These are phyloP conservation scores for Eulemur macaco DNA, from an alignment of 2,113 vertebrate genomes.

Conservation along the genomic window DNA sequence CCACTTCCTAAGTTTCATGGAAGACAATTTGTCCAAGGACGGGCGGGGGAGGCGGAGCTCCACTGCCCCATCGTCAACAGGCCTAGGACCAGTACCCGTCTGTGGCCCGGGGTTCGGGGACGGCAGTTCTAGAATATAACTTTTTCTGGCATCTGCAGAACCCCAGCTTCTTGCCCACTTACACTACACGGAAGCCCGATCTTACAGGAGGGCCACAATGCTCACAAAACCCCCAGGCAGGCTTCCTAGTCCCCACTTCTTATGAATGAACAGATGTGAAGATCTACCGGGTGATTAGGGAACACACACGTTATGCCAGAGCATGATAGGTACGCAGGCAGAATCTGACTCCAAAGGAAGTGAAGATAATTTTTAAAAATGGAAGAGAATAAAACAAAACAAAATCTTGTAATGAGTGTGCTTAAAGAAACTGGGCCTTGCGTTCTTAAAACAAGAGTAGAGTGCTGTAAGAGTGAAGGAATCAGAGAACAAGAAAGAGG, in stretches of 20 bases:
- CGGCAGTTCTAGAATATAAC: too few species aligned
- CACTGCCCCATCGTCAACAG: too few species aligned
- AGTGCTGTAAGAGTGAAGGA: background rate
- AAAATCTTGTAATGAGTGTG: background rate
- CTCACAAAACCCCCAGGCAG: background rate
- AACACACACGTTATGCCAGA: too few species aligned
- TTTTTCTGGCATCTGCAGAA: background rate
- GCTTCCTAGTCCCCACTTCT: background rate
- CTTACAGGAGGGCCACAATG: fast-evolving
- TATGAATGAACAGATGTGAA: background rate
- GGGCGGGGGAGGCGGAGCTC: too few species aligned
- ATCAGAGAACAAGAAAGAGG: background rate
- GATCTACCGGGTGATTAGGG: background rate
- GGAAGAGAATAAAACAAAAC: background rate
- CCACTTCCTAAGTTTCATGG: too few species aligned
- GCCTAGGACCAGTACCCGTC: too few species aligned
- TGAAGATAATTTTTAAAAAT: background rate
- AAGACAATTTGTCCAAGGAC: too few species aligned
- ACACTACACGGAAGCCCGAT: background rate
- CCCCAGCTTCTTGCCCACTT: background rate
- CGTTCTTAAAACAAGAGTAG: background rate
- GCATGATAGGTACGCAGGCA: background rate
- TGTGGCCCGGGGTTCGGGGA: too few species aligned
- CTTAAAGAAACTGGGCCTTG: background rate
- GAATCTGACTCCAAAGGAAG: background rate